phyloP scores from a whole-genome alignment of 92 coral and sea anemone genomes.

The Porites lobata region DNA sequence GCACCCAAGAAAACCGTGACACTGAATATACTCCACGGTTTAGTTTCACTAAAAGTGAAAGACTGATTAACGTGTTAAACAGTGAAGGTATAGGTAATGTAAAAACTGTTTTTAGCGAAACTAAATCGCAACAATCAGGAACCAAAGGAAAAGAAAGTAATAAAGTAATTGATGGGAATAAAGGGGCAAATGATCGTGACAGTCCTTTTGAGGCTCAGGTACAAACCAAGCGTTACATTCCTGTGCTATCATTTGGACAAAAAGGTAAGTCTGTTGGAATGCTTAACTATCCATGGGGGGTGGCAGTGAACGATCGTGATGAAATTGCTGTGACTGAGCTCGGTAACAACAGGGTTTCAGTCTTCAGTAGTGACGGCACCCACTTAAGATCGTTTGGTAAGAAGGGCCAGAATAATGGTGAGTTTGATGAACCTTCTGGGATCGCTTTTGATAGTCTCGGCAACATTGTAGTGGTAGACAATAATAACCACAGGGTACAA shows the following conservation, averaged over 20 bases:
- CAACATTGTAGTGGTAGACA: background rate
- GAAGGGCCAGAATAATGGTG: slow-evolving; percentile 1
- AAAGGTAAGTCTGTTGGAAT: background rate
- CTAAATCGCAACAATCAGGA: too few relatives aligned
- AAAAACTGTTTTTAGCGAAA: background rate
- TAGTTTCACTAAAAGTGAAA: background rate
- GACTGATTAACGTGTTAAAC: background rate
- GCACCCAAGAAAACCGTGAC: background rate
- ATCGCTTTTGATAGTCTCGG: background rate
- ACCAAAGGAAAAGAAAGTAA: too few relatives aligned
- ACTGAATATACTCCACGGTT: background rate
- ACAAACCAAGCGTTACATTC: slow-evolving; percentile 1
- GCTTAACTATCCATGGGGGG: too few relatives aligned
- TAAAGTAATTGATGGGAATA: background rate
- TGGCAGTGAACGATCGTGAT: slow-evolving; percentile 10
- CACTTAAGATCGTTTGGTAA: slow-evolving; percentile 18
- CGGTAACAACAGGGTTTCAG: background rate
- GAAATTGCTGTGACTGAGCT: slow-evolving; percentile 14
- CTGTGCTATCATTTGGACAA: slow-evolving; percentile 24
- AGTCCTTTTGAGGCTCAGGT: too few relatives aligned
- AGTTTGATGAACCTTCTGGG: slow-evolving; percentile 13
- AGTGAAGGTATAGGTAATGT: background rate
- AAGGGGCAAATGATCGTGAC: background rate
- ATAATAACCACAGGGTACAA: background rate
- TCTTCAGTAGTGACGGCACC: background rate